Conservation (phyloP, 2,888 invertebrate species). For the Sturmia bella region DNA sequence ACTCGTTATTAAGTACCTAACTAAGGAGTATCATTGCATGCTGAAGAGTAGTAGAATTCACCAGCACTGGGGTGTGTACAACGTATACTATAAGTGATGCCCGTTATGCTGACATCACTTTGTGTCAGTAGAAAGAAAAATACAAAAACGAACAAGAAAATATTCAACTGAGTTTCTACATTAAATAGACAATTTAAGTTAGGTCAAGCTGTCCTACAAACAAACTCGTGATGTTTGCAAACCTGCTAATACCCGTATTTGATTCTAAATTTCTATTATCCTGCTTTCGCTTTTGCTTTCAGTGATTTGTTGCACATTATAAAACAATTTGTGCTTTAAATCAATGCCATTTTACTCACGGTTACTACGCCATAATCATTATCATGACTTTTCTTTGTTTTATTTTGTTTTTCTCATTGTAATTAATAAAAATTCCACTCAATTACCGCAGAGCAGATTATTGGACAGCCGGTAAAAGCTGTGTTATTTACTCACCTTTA, state of each 20-base stretch:
- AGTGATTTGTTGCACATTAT: conserved; percentile 29
- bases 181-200: neutral
- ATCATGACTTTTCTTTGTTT: neutral
- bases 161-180: neutral
- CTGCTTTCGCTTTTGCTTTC: neutral
- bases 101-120: no score
- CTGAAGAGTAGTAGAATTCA: no score
- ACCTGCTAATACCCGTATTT: neutral
- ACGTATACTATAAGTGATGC: no score
- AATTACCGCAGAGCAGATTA: conserved; percentile 31
- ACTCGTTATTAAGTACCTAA: no score
- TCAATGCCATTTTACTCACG: neutral
- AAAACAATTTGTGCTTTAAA: conserved; percentile 48
- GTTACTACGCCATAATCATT: neutral
- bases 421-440: conserved; percentile 24
- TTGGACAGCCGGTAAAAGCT: neutral
- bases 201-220: neutral
- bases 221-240: neutral
- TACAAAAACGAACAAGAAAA: no score
- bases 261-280: neutral
- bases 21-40: no score
- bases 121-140: no score
- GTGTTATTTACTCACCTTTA: conserved; percentile 84
- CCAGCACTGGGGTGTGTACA: no score
- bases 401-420: conserved; percentile 3